Conservation (phyloP, 2,888 invertebrate species). For the Azorinus chamasolen region DNA sequence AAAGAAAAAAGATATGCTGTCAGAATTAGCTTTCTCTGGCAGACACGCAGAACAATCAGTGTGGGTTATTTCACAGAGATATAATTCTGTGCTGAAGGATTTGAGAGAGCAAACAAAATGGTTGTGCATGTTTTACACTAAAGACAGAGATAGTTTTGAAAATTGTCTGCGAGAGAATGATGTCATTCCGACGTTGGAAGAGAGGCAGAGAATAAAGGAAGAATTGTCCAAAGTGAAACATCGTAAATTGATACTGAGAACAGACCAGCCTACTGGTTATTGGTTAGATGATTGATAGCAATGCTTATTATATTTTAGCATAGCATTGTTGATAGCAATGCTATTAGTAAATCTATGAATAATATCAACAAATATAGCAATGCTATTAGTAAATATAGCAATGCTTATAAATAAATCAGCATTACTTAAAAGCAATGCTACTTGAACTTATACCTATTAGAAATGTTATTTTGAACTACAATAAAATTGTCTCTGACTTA, state of each 20-base stretch:
- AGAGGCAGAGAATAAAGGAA: conserved; percentile 40
- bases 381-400: conserved; percentile 13
- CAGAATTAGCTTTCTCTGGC: conserved; percentile 52
- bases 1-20: conserved; percentile 59
- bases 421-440: conserved; percentile 31
- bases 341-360: not conserved
- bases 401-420: conserved; percentile 24
- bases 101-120: conserved; percentile 54
- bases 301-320: conserved; percentile 28
- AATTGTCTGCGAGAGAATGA: conserved; percentile 61
- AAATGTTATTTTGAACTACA: no score
- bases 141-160: conserved; percentile 52
- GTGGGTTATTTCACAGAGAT: conserved; percentile 62
- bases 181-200: conserved; percentile 50
- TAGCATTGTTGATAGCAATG: conserved; percentile 9
- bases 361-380: conserved; percentile 10
- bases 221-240: conserved; percentile 41
- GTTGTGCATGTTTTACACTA: conserved; percentile 54
- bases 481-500: no score
- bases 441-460: no score
- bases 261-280: conserved; percentile 45
- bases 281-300: conserved; percentile 42
- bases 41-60: conserved; percentile 50
- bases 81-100: conserved; percentile 58
- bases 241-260: conserved; percentile 45